A percentile compares a stretch with the other conserved stretches of the same genome.
Conservation (phyloP, 1,140 invertebrate species). For the Armadillidium nasatum region DNA sequence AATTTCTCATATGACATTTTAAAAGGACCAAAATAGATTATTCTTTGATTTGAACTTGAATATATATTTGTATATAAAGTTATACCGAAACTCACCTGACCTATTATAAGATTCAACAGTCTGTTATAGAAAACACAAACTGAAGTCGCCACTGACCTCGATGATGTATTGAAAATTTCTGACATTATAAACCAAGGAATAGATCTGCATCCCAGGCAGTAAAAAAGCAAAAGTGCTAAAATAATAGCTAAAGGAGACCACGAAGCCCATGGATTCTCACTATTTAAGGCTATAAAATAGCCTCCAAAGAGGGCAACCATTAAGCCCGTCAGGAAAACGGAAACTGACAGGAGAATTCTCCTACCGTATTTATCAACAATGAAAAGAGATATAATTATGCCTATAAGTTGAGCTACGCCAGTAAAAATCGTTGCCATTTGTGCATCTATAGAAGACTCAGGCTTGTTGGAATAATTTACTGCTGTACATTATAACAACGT, state of each 20-base stretch:
- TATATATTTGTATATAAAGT: too few relatives aligned
- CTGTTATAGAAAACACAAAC: not conserved
- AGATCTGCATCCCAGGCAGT: not conserved
- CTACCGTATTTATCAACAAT: slow-evolving; percentile 28
- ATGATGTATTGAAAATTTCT: not conserved
- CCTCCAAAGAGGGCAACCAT: not conserved
- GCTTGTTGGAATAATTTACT: slow-evolving; percentile 29
- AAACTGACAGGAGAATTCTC: slow-evolving; percentile 20
- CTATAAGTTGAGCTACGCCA: slow-evolving; percentile 30
- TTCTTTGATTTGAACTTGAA: too few relatives aligned
- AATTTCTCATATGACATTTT: too few relatives aligned
- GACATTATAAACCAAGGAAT: not conserved
- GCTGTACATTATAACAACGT: slow-evolving; percentile 37
- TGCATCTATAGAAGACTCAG: slow-evolving; percentile 19
- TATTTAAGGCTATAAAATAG: not conserved
- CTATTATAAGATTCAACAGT: not conserved
- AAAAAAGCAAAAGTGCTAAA: not conserved
- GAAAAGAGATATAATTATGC: slow-evolving; percentile 27
- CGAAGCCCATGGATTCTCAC: not conserved
- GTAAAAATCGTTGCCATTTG: slow-evolving; percentile 27
- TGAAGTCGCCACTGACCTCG: not conserved
- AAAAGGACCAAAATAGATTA: too few relatives aligned
- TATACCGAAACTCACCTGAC: too few relatives aligned
- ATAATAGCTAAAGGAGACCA: not conserved
- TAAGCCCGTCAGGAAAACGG: not conserved